Conservation (phyloP, 2,797 vertebrate species). For the Enteromius radiatus region DNA sequence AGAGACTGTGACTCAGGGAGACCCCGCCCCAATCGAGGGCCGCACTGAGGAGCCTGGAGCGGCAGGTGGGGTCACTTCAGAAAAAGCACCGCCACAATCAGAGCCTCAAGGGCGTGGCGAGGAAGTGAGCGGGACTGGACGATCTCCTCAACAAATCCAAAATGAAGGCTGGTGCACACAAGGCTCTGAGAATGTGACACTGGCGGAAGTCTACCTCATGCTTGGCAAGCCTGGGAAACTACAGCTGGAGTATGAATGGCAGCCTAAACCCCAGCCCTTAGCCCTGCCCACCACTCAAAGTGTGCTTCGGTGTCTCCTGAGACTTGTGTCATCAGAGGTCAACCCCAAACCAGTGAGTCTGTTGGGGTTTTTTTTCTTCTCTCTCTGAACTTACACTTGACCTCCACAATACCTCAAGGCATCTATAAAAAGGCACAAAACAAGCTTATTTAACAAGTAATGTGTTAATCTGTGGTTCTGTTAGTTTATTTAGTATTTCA, state of each 20-base stretch:
- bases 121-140: slow-evolving; percentile 65
- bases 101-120: slow-evolving; percentile 54
- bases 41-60: slow-evolving; percentile 70
- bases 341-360: slow-evolving; percentile 89
- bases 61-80: slow-evolving; percentile 63
- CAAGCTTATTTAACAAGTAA: background rate
- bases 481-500: background rate
- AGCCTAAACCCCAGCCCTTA: slow-evolving; percentile 71
- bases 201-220: slow-evolving; percentile 99
- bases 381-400: background rate
- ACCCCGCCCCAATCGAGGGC: slow-evolving; percentile 75
- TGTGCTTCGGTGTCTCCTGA: slow-evolving; percentile 90
- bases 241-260: slow-evolving; percentile 97
- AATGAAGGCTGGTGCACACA: slow-evolving; percentile 92
- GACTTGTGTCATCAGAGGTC: slow-evolving; percentile 92
- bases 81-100: slow-evolving; percentile 54
- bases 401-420: background rate
- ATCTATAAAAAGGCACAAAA: background rate
- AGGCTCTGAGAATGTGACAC: slow-evolving; percentile 90
- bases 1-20: slow-evolving; percentile 78
- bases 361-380: background rate
- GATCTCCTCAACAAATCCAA: slow-evolving; percentile 84
- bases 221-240: slow-evolving; percentile 95
- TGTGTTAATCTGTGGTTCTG: background rate
- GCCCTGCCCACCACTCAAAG: slow-evolving; percentile 78